These are phyloP conservation scores for Achlya flavicornis DNA, from an alignment of 2,888 invertebrate species.

Conservation along the genomic window DNA sequence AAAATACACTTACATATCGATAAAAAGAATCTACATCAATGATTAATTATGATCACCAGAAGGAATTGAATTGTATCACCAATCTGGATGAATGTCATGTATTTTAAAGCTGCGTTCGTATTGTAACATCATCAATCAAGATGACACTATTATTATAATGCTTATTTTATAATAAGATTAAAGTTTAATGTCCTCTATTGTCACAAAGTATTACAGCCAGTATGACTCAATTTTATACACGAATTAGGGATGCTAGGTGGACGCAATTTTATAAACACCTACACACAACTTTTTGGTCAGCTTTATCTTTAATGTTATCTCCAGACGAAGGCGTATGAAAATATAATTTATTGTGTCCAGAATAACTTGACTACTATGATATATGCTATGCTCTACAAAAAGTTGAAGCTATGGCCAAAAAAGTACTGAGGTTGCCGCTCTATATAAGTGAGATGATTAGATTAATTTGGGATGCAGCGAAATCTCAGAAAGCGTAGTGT, in stretches of 20 bases:
- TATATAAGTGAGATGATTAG: too few relatives aligned
- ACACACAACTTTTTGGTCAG: constrained; percentile 7
- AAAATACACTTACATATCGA: neutral
- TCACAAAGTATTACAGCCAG: constrained; percentile 27
- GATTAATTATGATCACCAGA: constrained; percentile 14
- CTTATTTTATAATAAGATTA: constrained; percentile 31
- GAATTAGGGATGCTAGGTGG: constrained; percentile 38
- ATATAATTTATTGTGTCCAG: neutral
- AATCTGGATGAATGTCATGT: constrained; percentile 33
- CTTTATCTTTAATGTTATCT: constrained; percentile 10
- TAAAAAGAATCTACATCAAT: constrained; percentile 1
- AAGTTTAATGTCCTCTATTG: constrained; percentile 52
- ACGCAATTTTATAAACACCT: neutral
- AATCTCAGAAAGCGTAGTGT: too few relatives aligned
- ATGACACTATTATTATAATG: constrained; percentile 23
- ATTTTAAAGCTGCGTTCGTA: constrained; percentile 28
- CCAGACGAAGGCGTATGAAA: neutral
- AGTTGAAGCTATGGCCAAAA: neutral
- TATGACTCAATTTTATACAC: constrained; percentile 44
- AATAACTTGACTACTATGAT: neutral
- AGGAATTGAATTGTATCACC: constrained; percentile 40
- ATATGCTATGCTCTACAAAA: neutral
- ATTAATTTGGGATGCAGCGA: too few relatives aligned
- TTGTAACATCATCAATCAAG: constrained; percentile 46
- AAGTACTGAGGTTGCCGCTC: neutral